Evolutionary conservation across 2,888 invertebrate species (phyloP).

Genomic region (Apamea epomidion): DNA sequence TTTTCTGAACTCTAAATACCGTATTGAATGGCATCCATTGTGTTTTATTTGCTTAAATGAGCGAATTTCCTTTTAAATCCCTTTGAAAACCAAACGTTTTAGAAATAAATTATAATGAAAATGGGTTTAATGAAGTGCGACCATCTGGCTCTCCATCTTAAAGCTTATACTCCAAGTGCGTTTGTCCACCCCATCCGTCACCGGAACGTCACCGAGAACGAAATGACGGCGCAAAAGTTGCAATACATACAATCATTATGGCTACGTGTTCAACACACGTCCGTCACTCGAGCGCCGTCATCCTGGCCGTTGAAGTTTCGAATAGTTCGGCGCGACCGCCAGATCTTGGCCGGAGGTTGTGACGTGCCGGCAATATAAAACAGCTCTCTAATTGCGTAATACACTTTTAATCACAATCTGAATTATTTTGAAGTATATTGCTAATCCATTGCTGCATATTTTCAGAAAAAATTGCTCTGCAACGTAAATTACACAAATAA

Average conservation of each 20-base stretch:
- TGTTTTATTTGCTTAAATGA: neutral
- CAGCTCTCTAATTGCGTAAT: neutral
- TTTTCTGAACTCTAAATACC: neutral
- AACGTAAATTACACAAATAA: too few species aligned
- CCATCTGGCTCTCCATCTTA: slow-evolving; percentile 3
- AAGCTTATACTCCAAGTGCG: neutral
- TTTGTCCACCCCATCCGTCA: neutral
- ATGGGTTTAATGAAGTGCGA: neutral
- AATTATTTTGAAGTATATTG: too few species aligned
- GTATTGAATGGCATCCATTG: neutral
- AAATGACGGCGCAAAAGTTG: neutral
- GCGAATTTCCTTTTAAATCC: neutral
- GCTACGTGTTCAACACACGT: neutral
- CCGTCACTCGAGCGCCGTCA: neutral
- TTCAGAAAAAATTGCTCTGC: too few species aligned
- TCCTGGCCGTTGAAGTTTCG: neutral
- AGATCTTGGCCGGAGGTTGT: neutral
- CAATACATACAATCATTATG: neutral
- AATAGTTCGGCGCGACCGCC: neutral
- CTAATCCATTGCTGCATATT: too few species aligned
- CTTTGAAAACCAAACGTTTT: neutral
- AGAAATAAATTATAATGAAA: neutral
- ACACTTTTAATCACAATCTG: too few species aligned
- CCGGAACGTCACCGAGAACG: neutral
- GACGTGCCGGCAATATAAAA: neutral